Evolutionary conservation across 1,140 invertebrate genomes (phyloP).

Genomic region (Coelopa frigida): DNA sequence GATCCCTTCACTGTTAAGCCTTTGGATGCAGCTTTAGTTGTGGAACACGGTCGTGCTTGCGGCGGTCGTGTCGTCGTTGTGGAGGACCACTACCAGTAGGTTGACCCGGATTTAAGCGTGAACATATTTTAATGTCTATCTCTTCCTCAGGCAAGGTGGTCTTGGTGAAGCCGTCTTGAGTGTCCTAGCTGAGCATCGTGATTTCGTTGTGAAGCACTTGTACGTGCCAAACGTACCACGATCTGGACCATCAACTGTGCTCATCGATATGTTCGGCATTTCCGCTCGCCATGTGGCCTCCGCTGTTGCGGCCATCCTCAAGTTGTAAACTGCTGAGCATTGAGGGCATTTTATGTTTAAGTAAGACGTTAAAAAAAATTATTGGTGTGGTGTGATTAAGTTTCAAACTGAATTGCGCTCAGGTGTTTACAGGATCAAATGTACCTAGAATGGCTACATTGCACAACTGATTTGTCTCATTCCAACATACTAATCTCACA

Average conservation of each 20-base stretch:
- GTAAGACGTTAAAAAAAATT: too few relatives aligned
- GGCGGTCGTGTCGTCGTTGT: conserved; percentile 84
- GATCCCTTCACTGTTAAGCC: conserved; percentile 97
- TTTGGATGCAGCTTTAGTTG: conserved; percentile 72
- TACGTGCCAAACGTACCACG: conserved; percentile 82
- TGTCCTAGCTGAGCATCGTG: conserved; percentile 64
- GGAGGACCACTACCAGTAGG: conserved; percentile 93
- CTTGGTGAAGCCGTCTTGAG: conserved; percentile 89
- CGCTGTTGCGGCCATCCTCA: conserved; percentile 59
- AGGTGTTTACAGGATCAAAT: too few relatives aligned
- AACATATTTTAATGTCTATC: conserved; percentile 2
- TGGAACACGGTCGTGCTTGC: conserved; percentile 69
- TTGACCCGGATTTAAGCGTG: conserved; percentile 9
- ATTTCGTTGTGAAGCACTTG: conserved; percentile 75
- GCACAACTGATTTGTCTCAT: too few relatives aligned
- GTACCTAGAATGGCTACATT: too few relatives aligned
- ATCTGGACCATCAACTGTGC: conserved; percentile 77
- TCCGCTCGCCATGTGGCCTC: conserved; percentile 70
- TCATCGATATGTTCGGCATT: conserved; percentile 86
- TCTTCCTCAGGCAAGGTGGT: conserved; percentile 61
- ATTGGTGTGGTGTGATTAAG: too few relatives aligned
- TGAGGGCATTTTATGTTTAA: too few relatives aligned
- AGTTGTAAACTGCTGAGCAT: conserved; percentile 45
- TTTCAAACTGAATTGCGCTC: too few relatives aligned
- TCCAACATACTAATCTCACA: too few relatives aligned